Evolutionary conservation across 2,888 invertebrate genomes (phyloP), one percentile per base, ranked within the genome.

Genomic region (Drosophila rubida): DNA sequence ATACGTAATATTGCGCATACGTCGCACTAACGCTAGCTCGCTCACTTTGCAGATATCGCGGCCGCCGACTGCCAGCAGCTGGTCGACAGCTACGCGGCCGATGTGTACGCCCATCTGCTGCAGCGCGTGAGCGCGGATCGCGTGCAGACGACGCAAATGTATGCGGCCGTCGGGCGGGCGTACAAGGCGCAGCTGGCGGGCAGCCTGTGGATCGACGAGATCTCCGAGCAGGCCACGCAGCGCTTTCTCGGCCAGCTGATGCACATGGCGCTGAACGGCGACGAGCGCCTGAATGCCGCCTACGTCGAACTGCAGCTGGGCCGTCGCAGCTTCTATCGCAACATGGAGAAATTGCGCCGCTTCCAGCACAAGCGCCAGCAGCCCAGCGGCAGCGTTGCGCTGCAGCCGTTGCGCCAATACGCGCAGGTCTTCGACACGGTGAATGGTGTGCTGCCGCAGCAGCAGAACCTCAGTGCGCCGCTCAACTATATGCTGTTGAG

Each of bases 161-260:
- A 91, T 39, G 79, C 88, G 3, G 75, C 75, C n/a, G 74, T 91
- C 11, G 91, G 90, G 2, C 78, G 75, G 23, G 69, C 81, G 23
- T 91, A 90, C 55, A 87, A 87, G 37, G 76, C 84, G 4, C 80
- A 89, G n/a, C 64, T 91, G 19, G 67, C 69, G 3, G 53, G 73
- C 32, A 89, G 86, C 3, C 37, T 80, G 0, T 91, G 92, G 92
- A 88, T 91, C 41, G 91, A 91, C 50, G 91, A 91, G 67, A 90
- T 91, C 46, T 88, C 91, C 0, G 76, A 81, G 45, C 84, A 89
- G 51, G 86, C 88, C 32, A 90, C 92, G 0, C 89, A 87, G 22
- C 78, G 81, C 3, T 91, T 90, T 44, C 70, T 90, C 8, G 84
- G 87, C 1, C 82, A 88, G 11, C 63, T 90, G 5, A 90, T 91